Base-by-base conservation (phyloP, 2,797 vertebrate species). In the Clarias laeviceps region DNA sequence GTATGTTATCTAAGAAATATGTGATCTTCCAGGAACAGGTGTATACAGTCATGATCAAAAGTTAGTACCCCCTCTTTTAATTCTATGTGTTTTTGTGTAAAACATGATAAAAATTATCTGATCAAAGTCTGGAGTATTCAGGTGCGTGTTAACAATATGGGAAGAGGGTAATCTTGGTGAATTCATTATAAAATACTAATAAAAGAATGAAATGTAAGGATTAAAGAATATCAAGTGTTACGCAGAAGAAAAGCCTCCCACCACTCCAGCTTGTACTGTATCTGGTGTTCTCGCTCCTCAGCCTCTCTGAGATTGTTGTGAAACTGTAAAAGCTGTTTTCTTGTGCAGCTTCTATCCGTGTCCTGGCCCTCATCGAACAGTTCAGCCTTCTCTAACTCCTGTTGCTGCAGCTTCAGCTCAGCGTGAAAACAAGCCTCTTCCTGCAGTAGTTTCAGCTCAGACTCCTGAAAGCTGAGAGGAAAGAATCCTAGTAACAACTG, bases 251-350 rank as follows among this genome's bases (percentile, higher is more conserved):
- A 50, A 59, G 12, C 6, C 64, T 89, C 96, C 94, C 93, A 99
- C 98, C 97, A 96, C 61, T 95, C 93, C n/a, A 98, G 45, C 68
- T 92, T 92, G 89, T 96, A 94, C 57, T 95, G 95, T 34, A 93
- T 95, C 82, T 95, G 91, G 89, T 89, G 91, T 76, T 97, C 95
- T 89, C 94, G 94, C 87, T 96, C 96, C 93, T 96, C 96, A 9
- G 92, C 90, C 68, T 94, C 94, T 57, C 73, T 93, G 74, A 97
- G 95, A 84, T 97, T 95, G 29, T 96, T 96, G 90, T 94, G 93
- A 81, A 95, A 95, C 91, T 93, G 95, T 62, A 98, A 95, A 85
- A 99, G 95, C 79, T 96, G 95, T 80, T 94, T 94, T 91, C 96
- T 95, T 93, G 97, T 93, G 90, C 91, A 93, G 90, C 93, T 95